A percentile compares a stretch with the other conserved stretches of the same genome.
These are phyloP conservation scores for Peribatodes rhomboidaria DNA, from an alignment of 2,888 invertebrate species.

Conservation along the genomic window DNA sequence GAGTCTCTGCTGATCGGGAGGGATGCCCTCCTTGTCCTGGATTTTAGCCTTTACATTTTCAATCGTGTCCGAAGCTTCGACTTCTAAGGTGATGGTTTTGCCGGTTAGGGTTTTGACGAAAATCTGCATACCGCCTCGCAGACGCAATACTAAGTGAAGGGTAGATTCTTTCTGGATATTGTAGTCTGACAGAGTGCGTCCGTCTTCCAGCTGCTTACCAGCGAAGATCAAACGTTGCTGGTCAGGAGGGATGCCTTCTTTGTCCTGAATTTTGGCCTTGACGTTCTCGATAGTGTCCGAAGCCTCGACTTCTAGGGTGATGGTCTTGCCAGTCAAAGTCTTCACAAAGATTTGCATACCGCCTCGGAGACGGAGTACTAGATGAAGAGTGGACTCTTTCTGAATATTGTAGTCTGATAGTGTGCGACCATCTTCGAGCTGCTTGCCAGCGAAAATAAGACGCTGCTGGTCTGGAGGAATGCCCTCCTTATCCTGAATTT, in stretches of 20 bases:
- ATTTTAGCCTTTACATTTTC: constrained; percentile 47
- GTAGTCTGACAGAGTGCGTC: constrained; percentile 45
- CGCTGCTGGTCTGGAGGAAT: constrained; percentile 48
- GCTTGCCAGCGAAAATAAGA: constrained; percentile 47
- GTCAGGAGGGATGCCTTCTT: constrained; percentile 48
- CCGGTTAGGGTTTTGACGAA: constrained; percentile 47
- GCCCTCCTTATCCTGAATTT: constrained; percentile 49
- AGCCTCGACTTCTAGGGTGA: constrained; percentile 44
- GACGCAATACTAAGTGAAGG: constrained; percentile 44
- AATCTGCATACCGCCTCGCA: constrained; percentile 51
- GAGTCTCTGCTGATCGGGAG: constrained; percentile 45
- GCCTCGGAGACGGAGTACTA: constrained; percentile 46
- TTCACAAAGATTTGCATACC: constrained; percentile 50
- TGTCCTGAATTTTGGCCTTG: constrained; percentile 48
- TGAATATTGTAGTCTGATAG: constrained; percentile 48
- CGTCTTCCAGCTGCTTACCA: constrained; percentile 47
- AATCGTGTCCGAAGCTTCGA: constrained; percentile 44
- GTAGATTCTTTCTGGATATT: constrained; percentile 48
- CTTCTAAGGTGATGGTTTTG: constrained; percentile 45
- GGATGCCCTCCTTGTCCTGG: constrained; percentile 48
- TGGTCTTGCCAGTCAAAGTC: constrained; percentile 44
- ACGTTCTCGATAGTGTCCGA: constrained; percentile 48
- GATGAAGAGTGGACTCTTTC: constrained; percentile 45
- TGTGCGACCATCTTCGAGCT: constrained; percentile 46
- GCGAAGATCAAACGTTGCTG: constrained; percentile 47